phyloP scores from a whole-genome alignment of 2,888 invertebrate genomes.

The Vannuccia rotundouncinata region DNA sequence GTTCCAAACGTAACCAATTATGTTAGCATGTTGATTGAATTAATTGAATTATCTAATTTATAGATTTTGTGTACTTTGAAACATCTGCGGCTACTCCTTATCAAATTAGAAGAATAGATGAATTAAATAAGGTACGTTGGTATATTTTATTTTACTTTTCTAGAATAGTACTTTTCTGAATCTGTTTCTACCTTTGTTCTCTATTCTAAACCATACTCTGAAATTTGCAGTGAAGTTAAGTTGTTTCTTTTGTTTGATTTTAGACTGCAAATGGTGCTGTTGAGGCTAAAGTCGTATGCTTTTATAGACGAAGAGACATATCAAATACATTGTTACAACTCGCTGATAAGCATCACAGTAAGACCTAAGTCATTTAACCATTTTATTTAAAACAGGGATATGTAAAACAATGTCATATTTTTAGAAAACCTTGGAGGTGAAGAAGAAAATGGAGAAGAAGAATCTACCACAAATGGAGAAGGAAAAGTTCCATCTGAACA shows the following conservation, averaged over 20 bases:
- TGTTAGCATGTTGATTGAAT: background rate
- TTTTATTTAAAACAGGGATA: background rate
- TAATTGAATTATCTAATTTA: no score
- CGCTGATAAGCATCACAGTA: constrained; percentile 80
- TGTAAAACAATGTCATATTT: background rate
- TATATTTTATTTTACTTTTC: constrained; percentile 25
- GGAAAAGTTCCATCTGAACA: background rate
- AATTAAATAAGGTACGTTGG: constrained; percentile 76
- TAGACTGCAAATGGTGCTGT: constrained; percentile 92
- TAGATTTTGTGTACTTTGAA: constrained; percentile 99
- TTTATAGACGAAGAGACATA: constrained; percentile 92
- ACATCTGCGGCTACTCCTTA: constrained; percentile 92
- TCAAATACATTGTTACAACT: constrained; percentile 88
- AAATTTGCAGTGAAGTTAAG: background rate
- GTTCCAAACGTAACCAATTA: background rate
- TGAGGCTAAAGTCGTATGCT: constrained; percentile 99
- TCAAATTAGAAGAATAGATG: constrained; percentile 97
- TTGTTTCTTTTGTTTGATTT: constrained; percentile 47
- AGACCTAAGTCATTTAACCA: background rate
- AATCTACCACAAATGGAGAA: background rate
- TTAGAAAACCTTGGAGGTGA: background rate
- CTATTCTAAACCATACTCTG: no score
- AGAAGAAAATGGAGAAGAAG: background rate
- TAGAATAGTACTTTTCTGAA: background rate
- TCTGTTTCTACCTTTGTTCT: no score